Evolutionary conservation across 1,140 invertebrate genomes (phyloP).

Genomic region (Pachypsylla venusta): DNA sequence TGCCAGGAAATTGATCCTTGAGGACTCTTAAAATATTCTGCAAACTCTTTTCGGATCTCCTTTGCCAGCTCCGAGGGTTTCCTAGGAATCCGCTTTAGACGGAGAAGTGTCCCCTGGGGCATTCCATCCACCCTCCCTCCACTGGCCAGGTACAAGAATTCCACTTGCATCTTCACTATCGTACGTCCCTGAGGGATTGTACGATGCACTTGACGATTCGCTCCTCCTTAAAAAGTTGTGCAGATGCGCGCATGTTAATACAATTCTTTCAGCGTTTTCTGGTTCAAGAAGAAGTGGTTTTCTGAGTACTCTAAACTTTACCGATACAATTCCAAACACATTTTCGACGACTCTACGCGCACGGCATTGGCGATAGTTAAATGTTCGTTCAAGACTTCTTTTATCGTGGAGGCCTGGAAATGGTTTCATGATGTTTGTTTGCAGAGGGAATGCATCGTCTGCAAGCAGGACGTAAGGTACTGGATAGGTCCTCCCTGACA

Average conservation of each 20-base stretch:
- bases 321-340: conserved; percentile 28
- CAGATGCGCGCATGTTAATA: conserved; percentile 11
- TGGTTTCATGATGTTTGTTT: background rate
- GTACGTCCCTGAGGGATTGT: conserved; percentile 9
- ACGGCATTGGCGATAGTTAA: conserved; percentile 26
- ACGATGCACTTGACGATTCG: conserved; percentile 14
- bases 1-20: too few relatives aligned
- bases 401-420: conserved; percentile 11
- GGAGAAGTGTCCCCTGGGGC: background rate
- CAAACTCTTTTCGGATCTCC: conserved; percentile 5
- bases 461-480: conserved; percentile 10
- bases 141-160: conserved; percentile 1
- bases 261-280: conserved; percentile 16
- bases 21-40: conserved; percentile 14
- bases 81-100: background rate
- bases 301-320: conserved; percentile 17
- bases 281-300: conserved; percentile 17
- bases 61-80: conserved; percentile 5
- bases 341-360: conserved; percentile 29
- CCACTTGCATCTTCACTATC: conserved; percentile 5
- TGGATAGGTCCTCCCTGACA: background rate
- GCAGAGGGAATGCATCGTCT: conserved; percentile 10
- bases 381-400: conserved; percentile 22
- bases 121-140: background rate
- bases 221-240: conserved; percentile 17